A percentile compares a stretch with the other conserved stretches of the same genome.
These are phyloP conservation scores for Okamejei kenojei DNA, from an alignment of 2,797 vertebrate species.

Conservation along the genomic window DNA sequence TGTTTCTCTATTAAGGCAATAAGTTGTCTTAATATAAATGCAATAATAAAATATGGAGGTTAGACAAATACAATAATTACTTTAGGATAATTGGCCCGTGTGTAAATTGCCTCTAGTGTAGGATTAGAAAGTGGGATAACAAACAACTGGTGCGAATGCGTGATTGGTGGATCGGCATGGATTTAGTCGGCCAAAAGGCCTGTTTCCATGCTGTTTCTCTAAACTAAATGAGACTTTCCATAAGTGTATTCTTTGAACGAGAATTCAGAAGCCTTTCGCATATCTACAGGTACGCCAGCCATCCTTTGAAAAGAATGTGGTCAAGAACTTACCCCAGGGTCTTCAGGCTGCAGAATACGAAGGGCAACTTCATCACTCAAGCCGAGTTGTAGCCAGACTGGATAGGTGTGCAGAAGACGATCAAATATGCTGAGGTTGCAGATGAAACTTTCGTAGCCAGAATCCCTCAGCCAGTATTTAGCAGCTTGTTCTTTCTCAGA, in stretches of 20 bases:
- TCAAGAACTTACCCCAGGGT: conserved; percentile 72
- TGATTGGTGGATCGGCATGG: too few species aligned
- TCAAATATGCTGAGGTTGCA: conserved; percentile 81
- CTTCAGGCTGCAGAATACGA: conserved; percentile 69
- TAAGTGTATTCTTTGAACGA: background rate
- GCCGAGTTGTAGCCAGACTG: conserved; percentile 78
- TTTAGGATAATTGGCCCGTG: too few species aligned
- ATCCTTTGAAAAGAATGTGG: conserved; percentile 37
- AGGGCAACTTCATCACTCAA: conserved; percentile 69
- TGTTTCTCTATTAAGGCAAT: background rate
- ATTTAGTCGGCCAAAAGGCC: too few species aligned
- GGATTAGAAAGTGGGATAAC: too few species aligned
- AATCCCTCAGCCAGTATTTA: conserved; percentile 64
- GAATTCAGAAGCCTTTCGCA: background rate
- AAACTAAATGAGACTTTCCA: background rate
- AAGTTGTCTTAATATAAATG: background rate
- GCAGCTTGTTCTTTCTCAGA: conserved; percentile 60
- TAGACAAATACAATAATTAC: too few species aligned
- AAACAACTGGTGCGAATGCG: too few species aligned
- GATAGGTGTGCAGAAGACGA: conserved; percentile 77
- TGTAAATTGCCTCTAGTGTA: too few species aligned
- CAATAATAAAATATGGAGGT: background rate
- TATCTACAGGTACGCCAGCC: background rate
- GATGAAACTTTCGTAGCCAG: conserved; percentile 77
- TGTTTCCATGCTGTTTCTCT: too few species aligned